A percentile compares a stretch with the other conserved stretches of the same genome.
Evolutionary conservation across 2,113 vertebrate species (phyloP).

Genomic region (Herpailurus yagouaroundi): DNA sequence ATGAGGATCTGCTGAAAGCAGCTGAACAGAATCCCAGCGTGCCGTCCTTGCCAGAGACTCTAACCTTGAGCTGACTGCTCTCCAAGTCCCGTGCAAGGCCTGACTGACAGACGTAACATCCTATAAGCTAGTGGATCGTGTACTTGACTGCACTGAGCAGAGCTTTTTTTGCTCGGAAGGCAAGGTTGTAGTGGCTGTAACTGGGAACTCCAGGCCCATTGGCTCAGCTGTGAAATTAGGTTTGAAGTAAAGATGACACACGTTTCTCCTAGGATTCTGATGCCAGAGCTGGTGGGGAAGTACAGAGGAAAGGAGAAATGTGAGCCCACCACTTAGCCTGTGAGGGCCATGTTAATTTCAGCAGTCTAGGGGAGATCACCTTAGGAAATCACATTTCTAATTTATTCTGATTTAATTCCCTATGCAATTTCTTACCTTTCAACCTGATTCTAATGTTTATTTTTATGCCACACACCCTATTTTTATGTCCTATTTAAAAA

Average conservation of each 20-base stretch:
- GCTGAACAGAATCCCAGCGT: neutral
- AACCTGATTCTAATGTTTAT: slow-evolving; percentile 9
- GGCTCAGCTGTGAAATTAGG: neutral
- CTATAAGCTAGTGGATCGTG: neutral
- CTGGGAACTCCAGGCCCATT: neutral
- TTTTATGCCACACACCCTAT: neutral
- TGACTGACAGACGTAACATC: neutral
- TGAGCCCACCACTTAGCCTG: neutral
- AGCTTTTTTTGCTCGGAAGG: neutral
- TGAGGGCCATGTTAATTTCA: neutral
- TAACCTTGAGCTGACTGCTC: slow-evolving; percentile 40
- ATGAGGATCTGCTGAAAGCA: slow-evolving; percentile 26
- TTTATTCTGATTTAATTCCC: neutral
- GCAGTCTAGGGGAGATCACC: neutral
- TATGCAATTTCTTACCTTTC: neutral
- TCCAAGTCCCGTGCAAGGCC: neutral
- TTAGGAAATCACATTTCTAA: neutral
- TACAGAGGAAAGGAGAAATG: neutral
- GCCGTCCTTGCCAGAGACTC: neutral
- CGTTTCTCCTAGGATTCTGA: neutral
- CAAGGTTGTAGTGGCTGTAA: neutral
- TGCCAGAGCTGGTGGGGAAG: neutral
- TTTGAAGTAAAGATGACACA: neutral
- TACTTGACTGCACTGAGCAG: neutral
- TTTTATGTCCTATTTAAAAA: neutral